Percentiles rank a stretch among this genome's conserved stretches.
Conservation (phyloP, 2,797 vertebrate species). For the Bucorvus abyssinicus region DNA sequence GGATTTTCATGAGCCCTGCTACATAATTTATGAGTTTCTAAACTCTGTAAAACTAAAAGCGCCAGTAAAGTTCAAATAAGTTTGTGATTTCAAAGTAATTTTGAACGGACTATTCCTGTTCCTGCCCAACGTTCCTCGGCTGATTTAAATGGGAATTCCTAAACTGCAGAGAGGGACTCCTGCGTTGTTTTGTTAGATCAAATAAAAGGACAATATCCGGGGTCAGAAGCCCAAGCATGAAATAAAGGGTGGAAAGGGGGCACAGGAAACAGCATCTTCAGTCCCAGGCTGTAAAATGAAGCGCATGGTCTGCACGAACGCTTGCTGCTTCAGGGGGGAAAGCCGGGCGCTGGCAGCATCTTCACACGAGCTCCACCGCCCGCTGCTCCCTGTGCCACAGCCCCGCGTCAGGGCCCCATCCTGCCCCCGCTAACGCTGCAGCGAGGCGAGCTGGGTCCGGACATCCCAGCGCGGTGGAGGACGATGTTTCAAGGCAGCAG, state of each 20-base stretch:
- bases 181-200: background rate
- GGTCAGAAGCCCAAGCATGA: background rate
- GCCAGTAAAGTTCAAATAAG: constrained; percentile 66
- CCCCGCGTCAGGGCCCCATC: background rate
- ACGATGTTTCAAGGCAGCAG: background rate
- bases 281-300: background rate
- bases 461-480: background rate
- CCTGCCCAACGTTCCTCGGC: background rate
- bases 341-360: background rate
- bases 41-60: constrained; percentile 72
- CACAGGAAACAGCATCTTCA: background rate
- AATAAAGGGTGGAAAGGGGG: background rate
- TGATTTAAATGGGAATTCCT: background rate
- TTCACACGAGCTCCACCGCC: background rate
- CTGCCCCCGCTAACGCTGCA: background rate
- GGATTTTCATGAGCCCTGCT: constrained; percentile 64
- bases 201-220: background rate
- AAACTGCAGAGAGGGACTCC: background rate
- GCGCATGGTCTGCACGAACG: background rate
- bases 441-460: fast-evolving
- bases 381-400: background rate
- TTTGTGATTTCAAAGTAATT: constrained; percentile 57
- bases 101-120: background rate
- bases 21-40: constrained; percentile 69
- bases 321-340: fast-evolving